Evolutionary conservation across 1,140 invertebrate species (phyloP).

Genomic region (Capitella teleta): DNA sequence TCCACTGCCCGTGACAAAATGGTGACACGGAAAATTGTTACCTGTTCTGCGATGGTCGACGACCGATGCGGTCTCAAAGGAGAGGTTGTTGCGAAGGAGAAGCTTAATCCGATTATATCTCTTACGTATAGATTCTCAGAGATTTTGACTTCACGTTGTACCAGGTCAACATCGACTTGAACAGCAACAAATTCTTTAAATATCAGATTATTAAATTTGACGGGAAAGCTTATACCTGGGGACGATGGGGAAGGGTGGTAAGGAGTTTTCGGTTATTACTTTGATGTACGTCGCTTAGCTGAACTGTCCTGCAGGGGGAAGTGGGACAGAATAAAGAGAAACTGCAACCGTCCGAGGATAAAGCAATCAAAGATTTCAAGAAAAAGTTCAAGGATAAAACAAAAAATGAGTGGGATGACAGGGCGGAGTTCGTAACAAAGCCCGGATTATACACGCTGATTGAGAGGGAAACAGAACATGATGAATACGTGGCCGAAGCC

Average conservation of each 20-base stretch:
- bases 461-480: conserved; percentile 27
- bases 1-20: too few relatives aligned
- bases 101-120: too few relatives aligned
- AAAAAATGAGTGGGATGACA: conserved; percentile 33
- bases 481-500: conserved; percentile 13
- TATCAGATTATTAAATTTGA: background rate
- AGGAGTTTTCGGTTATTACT: conserved; percentile 1
- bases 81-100: too few relatives aligned
- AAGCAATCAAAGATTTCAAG: conserved; percentile 23
- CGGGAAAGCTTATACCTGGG: conserved; percentile 10
- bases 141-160: conserved; percentile 32
- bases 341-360: too few relatives aligned
- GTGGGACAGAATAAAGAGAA: too few relatives aligned
- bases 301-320: too few relatives aligned
- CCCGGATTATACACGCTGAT: conserved; percentile 41
- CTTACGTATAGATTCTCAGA: conserved; percentile 21
- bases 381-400: conserved; percentile 39
- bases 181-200: conserved; percentile 11
- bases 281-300: too few relatives aligned
- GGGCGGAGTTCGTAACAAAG: conserved; percentile 29
- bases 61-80: too few relatives aligned
- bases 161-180: conserved; percentile 28
- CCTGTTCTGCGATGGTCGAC: too few relatives aligned
- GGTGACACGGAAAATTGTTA: too few relatives aligned
- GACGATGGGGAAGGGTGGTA: conserved; percentile 26